Percentiles rank a stretch among this genome's conserved stretches.
phyloP scores from a whole-genome alignment of 2,113 vertebrate species.

The Lepisosteus oculatus region DNA sequence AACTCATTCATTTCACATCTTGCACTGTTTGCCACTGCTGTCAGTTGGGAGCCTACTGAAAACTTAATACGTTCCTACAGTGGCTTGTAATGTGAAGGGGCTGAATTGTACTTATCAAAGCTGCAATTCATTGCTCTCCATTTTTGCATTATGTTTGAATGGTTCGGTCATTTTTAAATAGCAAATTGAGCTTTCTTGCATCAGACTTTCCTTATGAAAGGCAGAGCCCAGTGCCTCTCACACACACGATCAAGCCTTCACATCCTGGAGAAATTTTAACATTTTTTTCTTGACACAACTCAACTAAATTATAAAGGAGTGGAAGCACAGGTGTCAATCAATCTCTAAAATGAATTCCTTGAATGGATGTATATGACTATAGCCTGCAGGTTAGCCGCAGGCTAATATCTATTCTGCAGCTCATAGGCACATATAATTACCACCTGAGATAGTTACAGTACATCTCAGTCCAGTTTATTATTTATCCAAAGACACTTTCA shows the following conservation, averaged over 20 bases:
- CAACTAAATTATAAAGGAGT: background rate
- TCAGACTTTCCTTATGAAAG: background rate
- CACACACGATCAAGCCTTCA: background rate
- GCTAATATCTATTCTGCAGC: background rate
- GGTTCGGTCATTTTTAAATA: too few species aligned
- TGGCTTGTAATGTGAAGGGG: too few species aligned
- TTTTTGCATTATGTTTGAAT: too few species aligned
- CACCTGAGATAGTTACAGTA: background rate
- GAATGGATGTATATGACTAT: background rate
- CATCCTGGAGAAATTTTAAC: too few species aligned
- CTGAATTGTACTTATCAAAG: too few species aligned
- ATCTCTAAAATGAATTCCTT: conserved; percentile 2
- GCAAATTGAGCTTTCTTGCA: background rate
- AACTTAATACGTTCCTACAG: too few species aligned
- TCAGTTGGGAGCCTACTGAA: too few species aligned
- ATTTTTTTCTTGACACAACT: too few species aligned
- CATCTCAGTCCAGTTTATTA: background rate
- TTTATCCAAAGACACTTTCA: too few species aligned
- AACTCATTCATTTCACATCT: too few species aligned
- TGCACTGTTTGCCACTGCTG: too few species aligned
- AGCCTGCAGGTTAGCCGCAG: background rate
- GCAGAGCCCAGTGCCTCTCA: background rate
- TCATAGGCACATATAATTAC: background rate
- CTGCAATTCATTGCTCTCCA: too few species aligned
- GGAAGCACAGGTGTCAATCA: conserved; percentile 6